A percentile compares a stretch with the other conserved stretches of the same genome.
phyloP scores from a whole-genome alignment of 2,888 invertebrate genomes.

The Quadroppia sp. region DNA sequence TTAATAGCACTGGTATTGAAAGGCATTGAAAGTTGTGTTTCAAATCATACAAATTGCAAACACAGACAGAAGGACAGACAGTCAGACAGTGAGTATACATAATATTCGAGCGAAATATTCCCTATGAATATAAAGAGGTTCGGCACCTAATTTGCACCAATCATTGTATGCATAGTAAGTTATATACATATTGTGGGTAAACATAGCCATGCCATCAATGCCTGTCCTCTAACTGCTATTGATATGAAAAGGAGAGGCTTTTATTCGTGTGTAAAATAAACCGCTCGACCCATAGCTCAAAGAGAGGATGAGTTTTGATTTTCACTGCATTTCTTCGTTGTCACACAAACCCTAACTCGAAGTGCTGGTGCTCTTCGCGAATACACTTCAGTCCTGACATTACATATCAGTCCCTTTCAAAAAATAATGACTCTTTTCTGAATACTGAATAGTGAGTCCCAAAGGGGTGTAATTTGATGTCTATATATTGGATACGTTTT shows the following conservation, averaged over 20 bases:
- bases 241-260: background rate
- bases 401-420: background rate
- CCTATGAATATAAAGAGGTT: background rate
- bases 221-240: background rate
- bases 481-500: constrained; percentile 7
- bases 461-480: constrained; percentile 22
- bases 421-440: constrained; percentile 16
- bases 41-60: constrained; percentile 9
- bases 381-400: background rate
- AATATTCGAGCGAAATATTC: background rate
- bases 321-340: background rate
- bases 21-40: background rate
- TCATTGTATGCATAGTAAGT: background rate
- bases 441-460: constrained; percentile 9
- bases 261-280: background rate
- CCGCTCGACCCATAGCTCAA: background rate
- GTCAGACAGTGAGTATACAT: background rate
- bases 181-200: background rate
- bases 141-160: background rate
- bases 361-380: background rate
- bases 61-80: background rate
- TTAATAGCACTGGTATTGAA: constrained; percentile 1
- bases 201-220: background rate
- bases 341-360: background rate
- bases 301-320: background rate